Evolutionary conservation across 1,140 invertebrate genomes (phyloP), one percentile per base, ranked within the genome.

Genomic region (Araneus ventricosus): DNA sequence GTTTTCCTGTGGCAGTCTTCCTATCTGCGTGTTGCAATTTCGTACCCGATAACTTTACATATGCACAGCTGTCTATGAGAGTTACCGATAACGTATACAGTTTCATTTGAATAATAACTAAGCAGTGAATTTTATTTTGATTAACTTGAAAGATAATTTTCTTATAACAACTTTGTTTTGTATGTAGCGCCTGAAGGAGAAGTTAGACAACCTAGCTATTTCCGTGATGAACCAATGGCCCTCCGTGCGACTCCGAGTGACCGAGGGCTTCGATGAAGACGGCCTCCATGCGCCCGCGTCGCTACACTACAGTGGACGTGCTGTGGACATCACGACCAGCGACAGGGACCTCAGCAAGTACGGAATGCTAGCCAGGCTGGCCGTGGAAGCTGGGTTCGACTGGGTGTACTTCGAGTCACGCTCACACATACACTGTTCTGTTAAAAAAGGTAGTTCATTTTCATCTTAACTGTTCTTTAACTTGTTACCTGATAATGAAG

Each of bases 161-260:
- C 10, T 52, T 52, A 14, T 14, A 61, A 61, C 20, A n/a, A 70
- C 94, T 45, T 87, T 10, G 8, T 82, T 85, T 93, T 93, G 67
- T 95, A 96, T 97, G 30, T 97, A 99, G 99, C 97, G 98, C 95
- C 99, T 98, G 95, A 99, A 98, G 95, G 98, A 99, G 95, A 99
- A 98, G 95, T 95, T 99, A 92, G 98, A 99, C 95, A 98, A 97
- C 10, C 95, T 99, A 95, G 98, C 99, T 37, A 98, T 99, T 95
- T 98, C 98, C 93, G 99, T 99, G 95, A 99, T 99, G 98, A 99
- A 99, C 96, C 98, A 99, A 95, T 99, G 99, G 99, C 98, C 98
- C 0, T 98, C 98, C 34, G 97, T 99, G n/a, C 97, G 97, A 94
- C 96, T 99, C 91, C 96, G 98, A 41, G 99, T 99, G 57, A 99